A percentile compares a stretch with the other conserved stretches of the same genome.
These are phyloP conservation scores for Bombylius discolor DNA, from an alignment of 2,888 invertebrate genomes.

Conservation along the genomic window DNA sequence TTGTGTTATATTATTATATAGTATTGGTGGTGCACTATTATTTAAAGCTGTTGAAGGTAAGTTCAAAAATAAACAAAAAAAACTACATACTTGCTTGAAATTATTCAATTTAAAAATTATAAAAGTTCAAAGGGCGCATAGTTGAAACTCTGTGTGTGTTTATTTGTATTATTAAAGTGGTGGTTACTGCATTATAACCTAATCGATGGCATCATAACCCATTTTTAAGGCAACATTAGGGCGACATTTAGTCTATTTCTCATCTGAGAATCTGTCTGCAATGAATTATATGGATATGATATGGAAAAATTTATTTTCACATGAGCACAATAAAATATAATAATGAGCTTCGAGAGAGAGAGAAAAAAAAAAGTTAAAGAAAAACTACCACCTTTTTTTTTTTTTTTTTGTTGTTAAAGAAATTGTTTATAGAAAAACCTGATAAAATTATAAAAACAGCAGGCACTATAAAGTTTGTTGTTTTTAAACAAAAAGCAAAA, in stretches of 20 bases:
- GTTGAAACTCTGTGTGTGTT: no score
- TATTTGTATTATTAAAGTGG: background rate
- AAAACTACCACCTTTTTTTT: no score
- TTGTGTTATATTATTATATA: conserved; percentile 63
- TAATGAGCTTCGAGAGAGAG: no score
- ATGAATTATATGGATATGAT: no score
- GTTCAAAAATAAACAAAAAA: conserved; percentile 13
- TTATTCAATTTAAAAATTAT: background rate
- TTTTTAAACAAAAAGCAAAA: no score
- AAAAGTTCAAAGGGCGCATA: background rate
- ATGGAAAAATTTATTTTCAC: no score
- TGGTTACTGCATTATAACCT: background rate
- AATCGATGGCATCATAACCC: conserved; percentile 1
- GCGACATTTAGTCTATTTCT: conserved; percentile 1
- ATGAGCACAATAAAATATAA: no score
- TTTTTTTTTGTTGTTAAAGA: no score
- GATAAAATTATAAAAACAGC: no score
- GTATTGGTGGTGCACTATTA: conserved; percentile 65
- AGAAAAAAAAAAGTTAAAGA: no score
- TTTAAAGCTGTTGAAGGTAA: conserved; percentile 71
- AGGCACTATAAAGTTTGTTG: no score
- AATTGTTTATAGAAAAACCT: no score
- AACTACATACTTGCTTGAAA: background rate
- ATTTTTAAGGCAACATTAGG: background rate
- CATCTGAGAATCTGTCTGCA: background rate